A percentile compares a stretch with the other conserved stretches of the same genome.
Evolutionary conservation across 2,113 vertebrate species (phyloP).

Genomic region (Atherinomorus stipes): DNA sequence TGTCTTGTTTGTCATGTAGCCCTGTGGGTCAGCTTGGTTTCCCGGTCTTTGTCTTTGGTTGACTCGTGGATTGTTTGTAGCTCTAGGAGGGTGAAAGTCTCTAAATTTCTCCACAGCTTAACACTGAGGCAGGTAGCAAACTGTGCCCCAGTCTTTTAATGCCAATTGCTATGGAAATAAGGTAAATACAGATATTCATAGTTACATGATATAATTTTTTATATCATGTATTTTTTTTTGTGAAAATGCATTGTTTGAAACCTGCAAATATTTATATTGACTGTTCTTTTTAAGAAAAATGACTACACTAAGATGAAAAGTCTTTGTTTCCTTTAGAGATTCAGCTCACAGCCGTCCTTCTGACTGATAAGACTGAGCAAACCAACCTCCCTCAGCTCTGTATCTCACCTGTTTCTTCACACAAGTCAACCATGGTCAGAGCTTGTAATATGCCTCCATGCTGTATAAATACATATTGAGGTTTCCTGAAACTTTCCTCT

Average conservation of each 20-base stretch:
- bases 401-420: constrained; percentile 53
- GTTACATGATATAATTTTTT: neutral
- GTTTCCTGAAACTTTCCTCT: constrained; percentile 48
- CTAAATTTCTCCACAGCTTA: neutral
- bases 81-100: neutral
- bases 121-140: neutral
- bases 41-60: neutral
- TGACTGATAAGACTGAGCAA: constrained; percentile 53
- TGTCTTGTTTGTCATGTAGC: neutral
- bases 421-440: constrained; percentile 52
- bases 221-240: neutral
- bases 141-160: neutral
- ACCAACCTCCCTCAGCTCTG: constrained; percentile 33
- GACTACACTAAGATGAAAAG: constrained; percentile 2
- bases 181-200: constrained; percentile 9
- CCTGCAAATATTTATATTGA: neutral
- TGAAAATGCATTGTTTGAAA: neutral
- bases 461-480: constrained; percentile 73
- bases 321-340: constrained; percentile 37
- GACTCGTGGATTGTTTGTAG: constrained; percentile 2
- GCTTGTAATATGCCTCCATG: constrained; percentile 58
- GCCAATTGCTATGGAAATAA: neutral
- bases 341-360: constrained; percentile 31
- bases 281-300: constrained; percentile 2
- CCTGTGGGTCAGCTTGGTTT: too few relatives aligned